These are phyloP conservation scores for Erithacus rubecula DNA, from an alignment of 2,797 vertebrate species.

Conservation along the genomic window DNA sequence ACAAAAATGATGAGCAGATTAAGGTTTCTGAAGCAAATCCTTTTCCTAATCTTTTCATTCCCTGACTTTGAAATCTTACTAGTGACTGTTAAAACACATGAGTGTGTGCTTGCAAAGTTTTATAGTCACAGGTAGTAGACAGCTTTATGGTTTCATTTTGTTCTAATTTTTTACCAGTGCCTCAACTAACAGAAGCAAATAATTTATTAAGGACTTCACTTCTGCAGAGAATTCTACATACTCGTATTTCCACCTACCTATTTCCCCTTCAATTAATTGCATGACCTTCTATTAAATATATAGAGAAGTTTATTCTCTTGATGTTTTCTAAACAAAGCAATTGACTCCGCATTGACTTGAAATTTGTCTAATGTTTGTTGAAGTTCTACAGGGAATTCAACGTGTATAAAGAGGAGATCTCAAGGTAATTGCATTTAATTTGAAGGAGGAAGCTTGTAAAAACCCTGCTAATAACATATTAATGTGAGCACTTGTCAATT, in stretches of 20 bases:
- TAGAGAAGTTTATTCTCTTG: background rate
- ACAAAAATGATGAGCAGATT: background rate
- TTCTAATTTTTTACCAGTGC: background rate
- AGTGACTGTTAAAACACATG: background rate
- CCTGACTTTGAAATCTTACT: background rate
- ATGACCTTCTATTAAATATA: background rate
- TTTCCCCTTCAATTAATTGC: background rate
- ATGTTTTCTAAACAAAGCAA: background rate
- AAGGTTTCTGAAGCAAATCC: background rate
- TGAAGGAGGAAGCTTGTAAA: background rate
- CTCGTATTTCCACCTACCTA: background rate
- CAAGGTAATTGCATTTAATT: background rate
- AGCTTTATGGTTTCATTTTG: background rate
- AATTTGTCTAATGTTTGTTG: background rate
- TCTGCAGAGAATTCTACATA: background rate
- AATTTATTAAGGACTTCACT: background rate
- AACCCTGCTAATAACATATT: background rate
- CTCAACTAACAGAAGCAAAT: background rate
- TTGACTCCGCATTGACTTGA: constrained; percentile 7
- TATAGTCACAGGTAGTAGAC: background rate
- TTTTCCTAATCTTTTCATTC: background rate
- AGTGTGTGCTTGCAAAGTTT: background rate
- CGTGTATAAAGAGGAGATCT: background rate
- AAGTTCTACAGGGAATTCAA: background rate
- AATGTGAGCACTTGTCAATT: background rate